A percentile compares a stretch with the other conserved stretches of the same genome.
These are phyloP conservation scores for Hirtodrosophila duncani DNA, from an alignment of 2,888 invertebrate genomes.

Conservation along the genomic window DNA sequence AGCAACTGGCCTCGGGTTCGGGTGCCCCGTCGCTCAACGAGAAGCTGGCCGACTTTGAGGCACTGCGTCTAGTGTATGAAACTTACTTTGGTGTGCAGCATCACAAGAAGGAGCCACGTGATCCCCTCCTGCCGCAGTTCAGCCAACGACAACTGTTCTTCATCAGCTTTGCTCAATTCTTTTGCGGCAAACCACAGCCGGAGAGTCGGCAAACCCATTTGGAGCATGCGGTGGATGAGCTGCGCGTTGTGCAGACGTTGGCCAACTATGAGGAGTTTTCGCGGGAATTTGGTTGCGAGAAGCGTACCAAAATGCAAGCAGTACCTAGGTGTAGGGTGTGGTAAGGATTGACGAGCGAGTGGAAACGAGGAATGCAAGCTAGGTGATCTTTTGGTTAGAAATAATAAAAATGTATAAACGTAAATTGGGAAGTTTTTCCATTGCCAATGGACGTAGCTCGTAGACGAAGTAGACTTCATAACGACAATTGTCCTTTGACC, in stretches of 20 bases:
- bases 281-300: constrained; percentile 64
- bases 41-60: constrained; percentile 74
- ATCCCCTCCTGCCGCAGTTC: constrained; percentile 57
- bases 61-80: constrained; percentile 71
- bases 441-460: too few species aligned
- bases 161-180: constrained; percentile 74
- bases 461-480: too few species aligned
- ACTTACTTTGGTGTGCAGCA: constrained; percentile 57
- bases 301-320: constrained; percentile 72
- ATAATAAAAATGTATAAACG: not conserved
- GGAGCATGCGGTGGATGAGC: constrained; percentile 72
- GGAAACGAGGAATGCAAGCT: too few species aligned
- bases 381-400: not conserved
- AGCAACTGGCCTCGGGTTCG: constrained; percentile 67
- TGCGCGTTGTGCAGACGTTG: constrained; percentile 72
- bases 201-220: constrained; percentile 48
- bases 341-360: constrained; percentile 35
- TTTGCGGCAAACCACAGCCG: constrained; percentile 69
- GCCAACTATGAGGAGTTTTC: constrained; percentile 75
- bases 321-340: constrained; percentile 68
- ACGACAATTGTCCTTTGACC: too few species aligned
- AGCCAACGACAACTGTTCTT: constrained; percentile 72
- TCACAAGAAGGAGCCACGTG: constrained; percentile 39
- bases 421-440: too few species aligned
- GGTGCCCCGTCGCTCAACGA: constrained; percentile 71